Evolutionary conservation across 2,113 vertebrate genomes (phyloP), one percentile per base, ranked within the genome.

Genomic region (Zosterops borbonicus): DNA sequence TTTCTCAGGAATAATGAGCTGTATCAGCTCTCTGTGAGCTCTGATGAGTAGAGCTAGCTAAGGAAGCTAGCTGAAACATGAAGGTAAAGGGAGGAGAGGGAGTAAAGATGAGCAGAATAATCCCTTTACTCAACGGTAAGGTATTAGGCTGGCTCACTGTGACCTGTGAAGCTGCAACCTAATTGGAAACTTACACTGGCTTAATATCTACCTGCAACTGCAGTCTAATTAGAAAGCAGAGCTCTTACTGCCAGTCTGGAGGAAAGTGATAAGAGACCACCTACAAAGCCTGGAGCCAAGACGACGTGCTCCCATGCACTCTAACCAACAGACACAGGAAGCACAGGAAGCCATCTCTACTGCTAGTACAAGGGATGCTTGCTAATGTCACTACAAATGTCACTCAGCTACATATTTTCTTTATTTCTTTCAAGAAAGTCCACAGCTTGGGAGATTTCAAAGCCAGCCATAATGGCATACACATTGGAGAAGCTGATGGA

Each of bases 161-260:
- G 41, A 85, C 53, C 58, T 64, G 41, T 44, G 74, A 89, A 60
- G 53, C 27, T 79, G 41, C 62, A 94, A 27, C 31, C 28, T 93
- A 85, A 85, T 49, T 87, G 82, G 41, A 87, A 94, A 74, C 44
- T 87, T 75, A 24, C 1, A 67, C 25, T 33, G 23, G 14, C 27
- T 91, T 89, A 94, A 85, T 65, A 79, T 71, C 77, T 93, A 95
- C 87, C 74, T 87, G 63, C 35, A 91, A 68, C 44, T 35, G 37
- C 50, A 64, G 41, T 29, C 59, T 87, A 87, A 95, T 81, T 79
- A 92, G 64, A 95, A 91, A 73, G 53, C 27, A 79, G 39, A 82
- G 37, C 31, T 85, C 64, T 42, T 69, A 25, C 28, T 50, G 58
- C 8, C 49, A 94, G 37, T 44, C 52, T 87, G 68, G 21, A 83